These are phyloP conservation scores for Acanthiza pusilla DNA, from an alignment of 2,797 vertebrate genomes.

Conservation along the genomic window DNA sequence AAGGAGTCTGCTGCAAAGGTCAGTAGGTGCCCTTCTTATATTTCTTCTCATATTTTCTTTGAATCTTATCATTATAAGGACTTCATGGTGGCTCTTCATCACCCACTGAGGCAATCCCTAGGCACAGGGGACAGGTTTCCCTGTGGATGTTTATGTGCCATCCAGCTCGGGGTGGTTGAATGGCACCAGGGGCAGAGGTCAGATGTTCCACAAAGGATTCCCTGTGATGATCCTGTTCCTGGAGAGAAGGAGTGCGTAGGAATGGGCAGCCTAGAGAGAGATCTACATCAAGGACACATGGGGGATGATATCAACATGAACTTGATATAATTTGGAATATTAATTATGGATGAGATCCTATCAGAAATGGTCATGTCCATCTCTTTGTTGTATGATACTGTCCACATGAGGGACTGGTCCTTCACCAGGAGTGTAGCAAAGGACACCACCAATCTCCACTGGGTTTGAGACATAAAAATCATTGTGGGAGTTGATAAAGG, in stretches of 20 bases:
- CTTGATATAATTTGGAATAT: background rate
- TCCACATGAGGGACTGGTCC: background rate
- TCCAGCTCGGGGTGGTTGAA: background rate
- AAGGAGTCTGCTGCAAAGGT: constrained; percentile 15
- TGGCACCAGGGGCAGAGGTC: background rate
- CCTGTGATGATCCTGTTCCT: background rate
- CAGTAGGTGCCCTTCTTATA: background rate
- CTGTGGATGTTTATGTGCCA: background rate
- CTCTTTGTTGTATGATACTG: background rate
- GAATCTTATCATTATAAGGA: background rate
- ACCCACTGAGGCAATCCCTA: background rate
- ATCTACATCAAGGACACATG: background rate
- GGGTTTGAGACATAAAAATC: background rate
- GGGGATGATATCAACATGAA: background rate
- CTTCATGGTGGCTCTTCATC: background rate
- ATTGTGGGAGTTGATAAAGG: background rate
- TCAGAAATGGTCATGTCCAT: background rate
- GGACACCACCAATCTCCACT: background rate
- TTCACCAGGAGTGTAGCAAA: background rate
- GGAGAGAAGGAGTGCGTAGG: background rate
- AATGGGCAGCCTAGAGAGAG: background rate
- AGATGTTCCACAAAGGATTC: background rate
- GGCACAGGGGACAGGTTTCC: background rate
- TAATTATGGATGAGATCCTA: background rate
- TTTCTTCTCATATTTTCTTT: background rate